phyloP scores from a whole-genome alignment of 2,888 invertebrate genomes.

The Thecophora atra region DNA sequence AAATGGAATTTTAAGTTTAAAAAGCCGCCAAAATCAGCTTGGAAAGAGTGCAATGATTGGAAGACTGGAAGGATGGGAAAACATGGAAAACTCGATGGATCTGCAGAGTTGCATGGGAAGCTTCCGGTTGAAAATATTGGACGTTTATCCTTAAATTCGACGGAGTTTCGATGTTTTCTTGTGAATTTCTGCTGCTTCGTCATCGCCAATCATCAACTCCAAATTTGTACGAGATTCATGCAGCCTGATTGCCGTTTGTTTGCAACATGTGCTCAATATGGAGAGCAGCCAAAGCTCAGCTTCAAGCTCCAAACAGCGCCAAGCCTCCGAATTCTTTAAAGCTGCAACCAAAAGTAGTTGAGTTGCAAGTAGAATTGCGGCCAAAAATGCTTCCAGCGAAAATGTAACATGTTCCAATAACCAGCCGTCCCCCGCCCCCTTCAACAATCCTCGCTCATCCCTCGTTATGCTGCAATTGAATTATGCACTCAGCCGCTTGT shows the following conservation, averaged over 20 bases:
- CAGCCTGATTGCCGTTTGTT: neutral
- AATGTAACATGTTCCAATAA: slow-evolving; percentile 7
- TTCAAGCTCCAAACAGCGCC: slow-evolving; percentile 49
- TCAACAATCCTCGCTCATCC: neutral
- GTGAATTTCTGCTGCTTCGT: too few species aligned
- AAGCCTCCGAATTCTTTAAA: slow-evolving; percentile 48
- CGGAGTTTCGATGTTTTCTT: too few species aligned
- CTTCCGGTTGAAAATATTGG: too few species aligned
- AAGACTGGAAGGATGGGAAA: too few species aligned
- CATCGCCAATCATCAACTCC: too few species aligned
- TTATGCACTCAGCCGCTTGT: slow-evolving; percentile 1
- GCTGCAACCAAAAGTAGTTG: neutral
- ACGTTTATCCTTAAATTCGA: too few species aligned
- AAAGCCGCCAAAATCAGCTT: too few species aligned
- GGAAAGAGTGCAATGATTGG: too few species aligned
- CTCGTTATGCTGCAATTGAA: neutral
- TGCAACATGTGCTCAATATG: neutral
- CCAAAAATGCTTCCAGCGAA: slow-evolving; percentile 1
- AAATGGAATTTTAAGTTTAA: too few species aligned
- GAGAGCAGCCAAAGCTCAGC: slow-evolving; percentile 14
- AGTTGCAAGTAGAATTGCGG: slow-evolving; percentile 16
- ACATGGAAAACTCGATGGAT: too few species aligned
- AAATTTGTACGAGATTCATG: too few species aligned
- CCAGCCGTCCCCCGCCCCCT: neutral
- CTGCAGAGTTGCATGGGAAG: too few species aligned